Evolutionary conservation across 2,888 invertebrate genomes (phyloP).

Genomic region (Xanthia togata): DNA sequence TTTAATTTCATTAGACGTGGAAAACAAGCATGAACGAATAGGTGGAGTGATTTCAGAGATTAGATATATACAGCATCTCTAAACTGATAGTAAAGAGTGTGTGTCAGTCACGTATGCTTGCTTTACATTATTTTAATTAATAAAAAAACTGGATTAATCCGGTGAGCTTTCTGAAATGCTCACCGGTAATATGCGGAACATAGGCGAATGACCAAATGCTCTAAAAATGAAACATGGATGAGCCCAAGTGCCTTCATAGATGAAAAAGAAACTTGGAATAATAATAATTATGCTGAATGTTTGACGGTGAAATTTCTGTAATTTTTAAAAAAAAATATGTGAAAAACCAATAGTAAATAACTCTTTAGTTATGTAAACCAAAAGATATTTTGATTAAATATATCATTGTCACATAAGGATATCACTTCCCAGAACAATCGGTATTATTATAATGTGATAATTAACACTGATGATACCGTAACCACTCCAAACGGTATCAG

Average conservation of each 20-base stretch:
- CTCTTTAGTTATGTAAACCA: constrained; percentile 1
- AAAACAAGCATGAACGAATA: constrained; percentile 57
- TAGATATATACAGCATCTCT: constrained; percentile 44
- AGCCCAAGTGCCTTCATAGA: constrained; percentile 9
- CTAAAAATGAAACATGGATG: constrained; percentile 42
- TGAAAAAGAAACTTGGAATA: constrained; percentile 13
- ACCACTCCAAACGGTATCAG: not conserved
- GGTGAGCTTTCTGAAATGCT: constrained; percentile 10
- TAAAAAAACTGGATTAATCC: constrained; percentile 19
- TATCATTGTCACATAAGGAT: constrained; percentile 2
- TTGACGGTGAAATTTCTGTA: constrained; percentile 12
- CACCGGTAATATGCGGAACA: constrained; percentile 18
- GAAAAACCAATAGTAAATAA: constrained; percentile 8
- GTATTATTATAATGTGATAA: constrained; percentile 19
- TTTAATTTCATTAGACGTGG: constrained; percentile 53
- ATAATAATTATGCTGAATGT: not conserved
- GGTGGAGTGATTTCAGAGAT: constrained; percentile 47
- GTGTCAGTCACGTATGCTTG: constrained; percentile 51
- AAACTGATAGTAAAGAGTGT: not conserved
- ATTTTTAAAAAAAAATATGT: not conserved
- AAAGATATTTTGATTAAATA: constrained; percentile 7
- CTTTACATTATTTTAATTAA: constrained; percentile 29
- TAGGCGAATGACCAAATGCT: constrained; percentile 30
- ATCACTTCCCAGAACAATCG: constrained; percentile 16
- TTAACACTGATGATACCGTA: constrained; percentile 21